Base-by-base conservation (phyloP, 2,113 vertebrate genomes). In the Takifugu bimaculatus region DNA sequence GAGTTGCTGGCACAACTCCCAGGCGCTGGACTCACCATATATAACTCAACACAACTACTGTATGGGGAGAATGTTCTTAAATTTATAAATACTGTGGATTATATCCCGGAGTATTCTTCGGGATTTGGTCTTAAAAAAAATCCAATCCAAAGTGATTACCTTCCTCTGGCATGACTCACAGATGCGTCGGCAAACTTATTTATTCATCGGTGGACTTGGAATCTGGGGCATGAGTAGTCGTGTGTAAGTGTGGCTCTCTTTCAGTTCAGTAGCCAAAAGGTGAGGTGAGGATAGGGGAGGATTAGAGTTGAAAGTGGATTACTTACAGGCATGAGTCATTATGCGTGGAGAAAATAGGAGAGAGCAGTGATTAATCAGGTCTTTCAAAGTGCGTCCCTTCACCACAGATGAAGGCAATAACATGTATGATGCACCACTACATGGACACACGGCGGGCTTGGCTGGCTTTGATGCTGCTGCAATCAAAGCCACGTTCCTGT, bases 271-370 rank as follows among this genome's bases (percentile, higher is more conserved):
- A 76, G 44, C 20, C 27, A 44, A 61, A 63, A 74, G 70, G 77
- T 68, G 70, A 77, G 42, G 26, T 2, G 14, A 68, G 75, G 65
- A 74, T 59, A 55, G 79, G 9, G 50, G 3, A 44, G 75, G 72
- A 79, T 78, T 79, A 72, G 60, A 72, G 74, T 77, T 73, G 26
- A 73, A 74, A 73, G 72, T 82, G 70, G 77, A 82, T 75, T 80
- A 80, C 66, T 70, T 72, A 60, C 60, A 74, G 69, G 69, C 71
- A 77, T 75, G 74, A 74, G 59, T 79, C 72, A 80, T 58, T 60
- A 80, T 78, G 71, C 58, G 57, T 74, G 67, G 61, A 78, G 70
- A 72, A 82, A 74, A 26, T 59, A 57, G 52, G 70, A 68, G 45
- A 70, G 79, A 15, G 6, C 35, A 32, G 58, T 50, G 53, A 78